Evolutionary conservation across 2,113 vertebrate species (phyloP).

Genomic region (Gymnarchus niloticus): DNA sequence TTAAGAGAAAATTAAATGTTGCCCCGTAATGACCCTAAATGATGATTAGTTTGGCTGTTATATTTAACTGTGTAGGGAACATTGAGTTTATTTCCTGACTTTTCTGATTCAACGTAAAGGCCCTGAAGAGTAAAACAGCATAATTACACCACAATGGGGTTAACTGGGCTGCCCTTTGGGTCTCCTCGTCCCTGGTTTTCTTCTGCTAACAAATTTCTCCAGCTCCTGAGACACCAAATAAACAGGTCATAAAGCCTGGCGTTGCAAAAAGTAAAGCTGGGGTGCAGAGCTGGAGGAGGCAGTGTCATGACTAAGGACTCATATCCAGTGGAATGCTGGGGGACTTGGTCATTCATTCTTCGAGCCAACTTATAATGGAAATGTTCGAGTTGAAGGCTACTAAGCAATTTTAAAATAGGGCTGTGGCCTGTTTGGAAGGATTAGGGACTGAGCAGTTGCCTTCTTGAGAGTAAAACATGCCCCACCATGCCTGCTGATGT

Average conservation of each 20-base stretch:
- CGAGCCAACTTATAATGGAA: not conserved
- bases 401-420: not conserved
- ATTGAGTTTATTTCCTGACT: not conserved
- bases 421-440: not conserved
- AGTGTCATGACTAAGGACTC: not conserved
- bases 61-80: not conserved
- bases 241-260: slow-evolving; percentile 9
- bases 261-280: not conserved
- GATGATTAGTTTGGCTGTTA: not conserved
- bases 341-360: too few relatives aligned
- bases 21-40: not conserved
- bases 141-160: slow-evolving; percentile 9
- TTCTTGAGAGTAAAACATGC: not conserved
- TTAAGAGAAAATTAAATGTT: not conserved
- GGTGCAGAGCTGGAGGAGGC: not conserved
- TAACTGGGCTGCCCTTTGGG: not conserved
- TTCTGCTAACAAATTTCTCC: slow-evolving; percentile 5
- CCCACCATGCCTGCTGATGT: not conserved
- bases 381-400: not conserved
- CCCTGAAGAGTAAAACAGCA: not conserved
- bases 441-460: not conserved
- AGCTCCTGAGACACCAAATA: slow-evolving; percentile 4
- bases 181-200: not conserved
- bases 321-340: not conserved
- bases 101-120: not conserved